These are phyloP conservation scores for Leptinotarsa defecta DNA, from an alignment of 1,140 invertebrate species.

Conservation along the genomic window DNA sequence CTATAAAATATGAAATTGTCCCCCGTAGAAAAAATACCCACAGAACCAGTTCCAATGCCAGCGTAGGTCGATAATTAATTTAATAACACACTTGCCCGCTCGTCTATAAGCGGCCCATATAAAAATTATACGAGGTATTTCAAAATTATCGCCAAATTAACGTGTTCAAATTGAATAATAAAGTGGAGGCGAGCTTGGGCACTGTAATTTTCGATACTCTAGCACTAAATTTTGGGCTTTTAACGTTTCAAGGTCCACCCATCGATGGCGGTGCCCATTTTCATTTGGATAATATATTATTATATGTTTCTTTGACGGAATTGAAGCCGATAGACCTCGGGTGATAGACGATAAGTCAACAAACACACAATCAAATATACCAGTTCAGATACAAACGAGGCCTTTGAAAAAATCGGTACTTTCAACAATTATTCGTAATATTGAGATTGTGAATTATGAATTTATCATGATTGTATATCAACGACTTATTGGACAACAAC, in stretches of 20 bases:
- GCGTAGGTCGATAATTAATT: neutral
- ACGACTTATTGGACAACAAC: too few species aligned
- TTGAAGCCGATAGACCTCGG: neutral
- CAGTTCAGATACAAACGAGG: too few species aligned
- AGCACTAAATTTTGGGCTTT: neutral
- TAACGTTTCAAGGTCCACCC: conserved; percentile 1
- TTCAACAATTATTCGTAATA: too few species aligned
- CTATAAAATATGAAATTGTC: conserved; percentile 4
- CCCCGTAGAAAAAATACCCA: neutral
- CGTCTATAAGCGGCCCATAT: neutral
- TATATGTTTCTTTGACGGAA: neutral
- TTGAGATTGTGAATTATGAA: too few species aligned
- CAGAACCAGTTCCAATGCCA: neutral
- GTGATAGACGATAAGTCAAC: too few species aligned
- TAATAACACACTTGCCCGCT: neutral
- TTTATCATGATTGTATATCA: too few species aligned
- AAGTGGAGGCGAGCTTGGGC: neutral
- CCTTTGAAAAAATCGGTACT: too few species aligned
- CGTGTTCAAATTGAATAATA: conserved; percentile 8
- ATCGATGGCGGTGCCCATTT: neutral
- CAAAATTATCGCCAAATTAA: conserved; percentile 6
- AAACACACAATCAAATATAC: too few species aligned
- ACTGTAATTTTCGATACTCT: conserved; percentile 1
- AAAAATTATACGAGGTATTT: conserved; percentile 6
- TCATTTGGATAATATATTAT: neutral